A percentile compares a stretch with the other conserved stretches of the same genome.
Conservation (phyloP, 2,888 invertebrate genomes). For the Podabrus alpinus region DNA sequence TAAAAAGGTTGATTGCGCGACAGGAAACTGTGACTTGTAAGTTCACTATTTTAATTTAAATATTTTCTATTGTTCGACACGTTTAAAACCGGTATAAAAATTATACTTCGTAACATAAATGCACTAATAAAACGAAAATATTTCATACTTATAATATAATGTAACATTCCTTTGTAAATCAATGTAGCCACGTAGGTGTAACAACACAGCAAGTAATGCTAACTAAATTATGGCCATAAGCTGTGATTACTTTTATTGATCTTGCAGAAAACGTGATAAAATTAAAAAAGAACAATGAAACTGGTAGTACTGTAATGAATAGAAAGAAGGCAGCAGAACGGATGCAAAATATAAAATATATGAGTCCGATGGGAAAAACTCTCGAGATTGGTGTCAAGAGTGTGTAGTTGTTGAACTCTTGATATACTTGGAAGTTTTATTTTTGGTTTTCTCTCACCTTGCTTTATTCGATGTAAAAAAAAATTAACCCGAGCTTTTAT, state of each 20-base stretch:
- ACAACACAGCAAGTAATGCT: not conserved
- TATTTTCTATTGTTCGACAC: not conserved
- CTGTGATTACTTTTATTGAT: not conserved
- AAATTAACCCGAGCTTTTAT: not conserved
- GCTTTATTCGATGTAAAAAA: not conserved
- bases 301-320: not conserved
- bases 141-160: not conserved
- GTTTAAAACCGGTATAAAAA: not conserved
- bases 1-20: not conserved
- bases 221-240: not conserved
- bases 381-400: conserved; percentile 2
- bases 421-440: not conserved
- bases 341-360: not conserved
- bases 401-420: not conserved
- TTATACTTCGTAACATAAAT: not conserved
- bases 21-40: not conserved
- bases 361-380: not conserved
- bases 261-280: not conserved
- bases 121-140: not conserved
- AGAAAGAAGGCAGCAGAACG: not conserved
- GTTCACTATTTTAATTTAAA: not conserved
- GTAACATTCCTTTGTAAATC: not conserved
- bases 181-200: not conserved
- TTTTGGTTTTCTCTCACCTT: not conserved
- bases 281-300: not conserved